Evolutionary conservation across 1,140 invertebrate species (phyloP).

Genomic region (Geopemphigus sp.): DNA sequence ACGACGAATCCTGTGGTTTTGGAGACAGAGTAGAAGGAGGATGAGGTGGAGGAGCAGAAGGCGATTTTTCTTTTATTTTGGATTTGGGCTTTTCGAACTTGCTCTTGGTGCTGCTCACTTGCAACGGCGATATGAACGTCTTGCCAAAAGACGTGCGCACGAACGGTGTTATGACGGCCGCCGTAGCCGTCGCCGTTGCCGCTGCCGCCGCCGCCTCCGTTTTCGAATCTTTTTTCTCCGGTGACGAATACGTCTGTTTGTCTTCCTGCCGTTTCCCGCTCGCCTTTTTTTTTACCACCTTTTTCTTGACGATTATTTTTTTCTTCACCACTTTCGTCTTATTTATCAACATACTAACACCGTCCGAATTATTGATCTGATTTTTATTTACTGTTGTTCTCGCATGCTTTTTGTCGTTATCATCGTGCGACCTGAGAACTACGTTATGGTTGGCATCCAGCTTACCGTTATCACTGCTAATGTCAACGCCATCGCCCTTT

Average conservation of each 20-base stretch:
- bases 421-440: slow-evolving; percentile 21
- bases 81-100: slow-evolving; percentile 40
- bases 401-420: slow-evolving; percentile 13
- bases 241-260: background rate
- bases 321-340: slow-evolving; percentile 16
- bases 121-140: slow-evolving; percentile 40
- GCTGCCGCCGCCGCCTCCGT: background rate
- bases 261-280: background rate
- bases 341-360: background rate
- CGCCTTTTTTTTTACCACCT: slow-evolving; percentile 10
- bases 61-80: background rate
- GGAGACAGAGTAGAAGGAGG: background rate
- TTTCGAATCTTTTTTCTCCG: background rate
- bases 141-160: slow-evolving; percentile 33
- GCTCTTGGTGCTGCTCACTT: slow-evolving; percentile 38
- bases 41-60: background rate
- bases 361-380: slow-evolving; percentile 9
- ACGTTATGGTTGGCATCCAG: slow-evolving; percentile 41
- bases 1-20: background rate
- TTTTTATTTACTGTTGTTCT: background rate
- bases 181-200: background rate
- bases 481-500: background rate
- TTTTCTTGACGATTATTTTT: slow-evolving; percentile 42
- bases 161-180: slow-evolving; percentile 23
- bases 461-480: slow-evolving; percentile 6